Base-by-base conservation (phyloP, 2,797 vertebrate genomes). In the Eulemur mongoz region DNA sequence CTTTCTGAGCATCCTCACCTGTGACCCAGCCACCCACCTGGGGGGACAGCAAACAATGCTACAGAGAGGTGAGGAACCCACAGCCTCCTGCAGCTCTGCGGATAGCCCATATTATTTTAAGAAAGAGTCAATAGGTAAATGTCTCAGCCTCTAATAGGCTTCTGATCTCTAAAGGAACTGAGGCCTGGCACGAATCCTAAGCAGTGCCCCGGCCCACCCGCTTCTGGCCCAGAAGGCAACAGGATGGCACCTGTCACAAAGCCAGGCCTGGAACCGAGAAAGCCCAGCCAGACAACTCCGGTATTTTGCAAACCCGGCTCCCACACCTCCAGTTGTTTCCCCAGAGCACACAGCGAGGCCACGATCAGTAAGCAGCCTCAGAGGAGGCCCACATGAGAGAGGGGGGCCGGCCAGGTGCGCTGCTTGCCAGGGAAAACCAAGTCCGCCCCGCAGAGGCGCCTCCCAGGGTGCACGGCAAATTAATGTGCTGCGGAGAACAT, bases 391-490 rank as follows among this genome's bases (percentile, higher is more conserved):
- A 25, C 45, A 2, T 2, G 15, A 50, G n/a, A 86, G 20, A 81
- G 65, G 25, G 65, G 61, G 59, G 52, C 81, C 69, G 72, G 48
- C 91, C 75, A 89, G 84, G 90, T 85, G 45, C 2, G 4, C 70
- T 82, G 82, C 87, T 78, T 50, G 63, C 92, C 32, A 48, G 50
- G 78, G 78, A 72, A 90, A 95, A 94, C 93, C 57, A 80, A 96
- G 72, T 35, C 80, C 6, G 11, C 57, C 91, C 72, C 12, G 3
- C 90, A 75, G 94, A 79, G 92, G 78, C 63, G 85, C 86, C 90
- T 95, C 94, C 95, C 65, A 23, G 81, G 35, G 95, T 80, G 95
- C 88, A 7, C 3, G 4, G 95, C 93, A 93, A 97, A 95, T 96
- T 63, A 78, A 97, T 65, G 91, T 43, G 88, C 95, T 82, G 70